Percentiles rank a stretch among this genome's conserved stretches.
Evolutionary conservation across 2,113 vertebrate genomes (phyloP).

Genomic region (Prionailurus viverrinus): DNA sequence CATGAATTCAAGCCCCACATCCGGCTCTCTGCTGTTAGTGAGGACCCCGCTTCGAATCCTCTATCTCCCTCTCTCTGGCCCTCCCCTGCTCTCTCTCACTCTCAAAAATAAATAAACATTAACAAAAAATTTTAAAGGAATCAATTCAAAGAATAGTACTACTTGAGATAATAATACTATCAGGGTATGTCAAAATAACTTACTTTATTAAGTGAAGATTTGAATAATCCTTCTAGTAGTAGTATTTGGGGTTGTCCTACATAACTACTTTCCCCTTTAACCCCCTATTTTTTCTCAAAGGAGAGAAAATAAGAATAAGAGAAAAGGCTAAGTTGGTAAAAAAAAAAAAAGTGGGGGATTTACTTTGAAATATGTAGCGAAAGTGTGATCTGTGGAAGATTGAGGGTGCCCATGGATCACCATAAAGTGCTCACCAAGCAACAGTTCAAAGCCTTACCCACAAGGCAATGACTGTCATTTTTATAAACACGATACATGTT

Average conservation of each 20-base stretch:
- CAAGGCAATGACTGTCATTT: neutral
- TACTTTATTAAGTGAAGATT: neutral
- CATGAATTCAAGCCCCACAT: too few species aligned
- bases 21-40: too few species aligned
- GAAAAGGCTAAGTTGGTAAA: neutral
- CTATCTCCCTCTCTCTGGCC: too few species aligned
- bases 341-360: neutral
- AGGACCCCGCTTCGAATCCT: too few species aligned
- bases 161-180: neutral
- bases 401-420: neutral
- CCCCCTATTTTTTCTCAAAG: neutral
- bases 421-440: neutral
- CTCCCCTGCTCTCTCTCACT: too few species aligned
- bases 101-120: too few species aligned
- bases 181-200: neutral
- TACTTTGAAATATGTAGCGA: neutral
- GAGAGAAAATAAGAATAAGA: neutral
- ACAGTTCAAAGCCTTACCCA: neutral
- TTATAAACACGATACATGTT: neutral
- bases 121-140: neutral
- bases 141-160: constrained; percentile 6
- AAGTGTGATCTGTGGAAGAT: neutral
- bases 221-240: neutral
- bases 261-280: neutral
- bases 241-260: neutral